phyloP scores from a whole-genome alignment of 2,113 vertebrate genomes.

The Antechinus flavipes region DNA sequence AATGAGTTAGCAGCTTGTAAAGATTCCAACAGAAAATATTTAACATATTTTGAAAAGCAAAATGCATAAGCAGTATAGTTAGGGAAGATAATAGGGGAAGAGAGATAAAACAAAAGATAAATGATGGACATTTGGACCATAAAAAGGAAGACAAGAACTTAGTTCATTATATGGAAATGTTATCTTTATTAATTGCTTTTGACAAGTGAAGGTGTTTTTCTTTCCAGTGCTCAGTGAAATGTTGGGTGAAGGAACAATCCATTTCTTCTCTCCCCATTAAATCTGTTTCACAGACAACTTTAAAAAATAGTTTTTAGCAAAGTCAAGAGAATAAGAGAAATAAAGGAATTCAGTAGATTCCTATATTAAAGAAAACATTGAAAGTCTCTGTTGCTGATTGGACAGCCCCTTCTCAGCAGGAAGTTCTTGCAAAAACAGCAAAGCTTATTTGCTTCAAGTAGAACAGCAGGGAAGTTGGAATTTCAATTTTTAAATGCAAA shows the following conservation, averaged over 20 bases:
- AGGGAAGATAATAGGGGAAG: no score
- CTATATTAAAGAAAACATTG: background rate
- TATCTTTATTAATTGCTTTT: constrained; percentile 59
- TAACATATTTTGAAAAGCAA: background rate
- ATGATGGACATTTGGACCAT: constrained; percentile 41
- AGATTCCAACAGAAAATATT: no score
- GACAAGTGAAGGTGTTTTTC: constrained; percentile 50
- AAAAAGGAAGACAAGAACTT: background rate
- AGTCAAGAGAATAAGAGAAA: constrained; percentile 41
- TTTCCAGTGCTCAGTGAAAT: constrained; percentile 24
- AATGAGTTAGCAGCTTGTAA: no score
- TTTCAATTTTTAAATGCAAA: background rate
- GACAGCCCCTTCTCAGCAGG: background rate
- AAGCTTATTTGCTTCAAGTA: background rate
- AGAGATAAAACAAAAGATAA: background rate
- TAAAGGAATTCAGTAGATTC: background rate
- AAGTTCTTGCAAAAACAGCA: background rate
- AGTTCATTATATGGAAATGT: constrained; percentile 1
- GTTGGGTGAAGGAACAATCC: constrained; percentile 48
- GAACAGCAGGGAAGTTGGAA: background rate
- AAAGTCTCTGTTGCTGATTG: background rate
- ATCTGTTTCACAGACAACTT: constrained; percentile 62
- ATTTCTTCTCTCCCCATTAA: constrained; percentile 63
- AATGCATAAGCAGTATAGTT: background rate
- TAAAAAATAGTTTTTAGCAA: constrained; percentile 57